phyloP scores from a whole-genome alignment of 1,140 invertebrate genomes.

The Heliconius melpomene region DNA sequence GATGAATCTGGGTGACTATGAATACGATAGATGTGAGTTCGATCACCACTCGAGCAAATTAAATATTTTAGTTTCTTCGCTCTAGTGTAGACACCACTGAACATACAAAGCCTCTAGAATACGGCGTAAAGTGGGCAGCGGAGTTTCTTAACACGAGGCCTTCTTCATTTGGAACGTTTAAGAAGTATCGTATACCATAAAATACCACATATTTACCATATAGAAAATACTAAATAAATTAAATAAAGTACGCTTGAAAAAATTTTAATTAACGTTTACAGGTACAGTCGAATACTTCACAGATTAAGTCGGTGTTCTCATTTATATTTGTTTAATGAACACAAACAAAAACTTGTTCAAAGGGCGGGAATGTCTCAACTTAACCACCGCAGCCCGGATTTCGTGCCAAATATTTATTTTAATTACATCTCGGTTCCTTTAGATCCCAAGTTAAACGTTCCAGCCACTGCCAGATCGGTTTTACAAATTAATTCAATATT shows the following conservation, averaged over 20 bases:
- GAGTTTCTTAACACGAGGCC: too few relatives aligned
- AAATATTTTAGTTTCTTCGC: too few relatives aligned
- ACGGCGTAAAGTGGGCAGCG: too few relatives aligned
- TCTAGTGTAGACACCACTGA: too few relatives aligned
- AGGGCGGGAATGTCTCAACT: conserved; percentile 73
- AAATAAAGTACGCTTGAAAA: neutral
- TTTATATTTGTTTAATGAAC: conserved; percentile 77
- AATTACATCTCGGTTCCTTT: conserved; percentile 70
- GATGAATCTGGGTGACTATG: neutral
- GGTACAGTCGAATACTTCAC: conserved; percentile 52
- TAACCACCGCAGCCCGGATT: conserved; percentile 72
- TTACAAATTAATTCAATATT: conserved; percentile 54
- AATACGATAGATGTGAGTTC: too few relatives aligned
- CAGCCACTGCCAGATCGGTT: conserved; percentile 51
- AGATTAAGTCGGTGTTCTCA: conserved; percentile 65
- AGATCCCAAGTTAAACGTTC: conserved; percentile 63
- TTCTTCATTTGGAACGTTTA: too few relatives aligned
- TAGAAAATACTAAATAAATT: neutral
- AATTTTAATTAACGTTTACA: conserved; percentile 7
- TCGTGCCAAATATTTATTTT: conserved; percentile 78
- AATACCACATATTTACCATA: neutral
- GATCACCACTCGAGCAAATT: too few relatives aligned
- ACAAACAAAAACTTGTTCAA: conserved; percentile 78
- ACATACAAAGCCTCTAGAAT: too few relatives aligned
- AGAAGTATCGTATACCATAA: neutral